phyloP scores from a whole-genome alignment of 2,113 vertebrate species.

The Mola mola region DNA sequence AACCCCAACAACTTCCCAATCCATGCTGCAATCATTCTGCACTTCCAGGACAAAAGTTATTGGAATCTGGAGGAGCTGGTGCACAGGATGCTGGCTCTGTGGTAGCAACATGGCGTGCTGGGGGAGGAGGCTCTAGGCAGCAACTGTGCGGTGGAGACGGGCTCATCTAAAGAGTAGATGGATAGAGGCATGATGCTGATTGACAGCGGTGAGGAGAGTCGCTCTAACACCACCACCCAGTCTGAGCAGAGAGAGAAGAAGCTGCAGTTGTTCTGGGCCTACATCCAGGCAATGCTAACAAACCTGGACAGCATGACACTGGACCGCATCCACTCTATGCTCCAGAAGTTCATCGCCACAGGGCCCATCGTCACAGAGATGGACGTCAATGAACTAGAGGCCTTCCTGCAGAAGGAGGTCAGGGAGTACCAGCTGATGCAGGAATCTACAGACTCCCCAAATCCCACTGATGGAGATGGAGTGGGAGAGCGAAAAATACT shows the following conservation, averaged over 20 bases:
- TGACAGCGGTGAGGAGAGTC: constrained; percentile 94
- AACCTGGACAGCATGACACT: constrained; percentile 96
- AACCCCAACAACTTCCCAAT: constrained; percentile 91
- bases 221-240: constrained; percentile 96
- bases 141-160: constrained; percentile 90
- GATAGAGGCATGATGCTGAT: constrained; percentile 90
- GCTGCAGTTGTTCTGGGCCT: constrained; percentile 98
- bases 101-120: constrained; percentile 97
- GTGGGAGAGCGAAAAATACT: not conserved
- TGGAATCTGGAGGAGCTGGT: constrained; percentile 89
- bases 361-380: constrained; percentile 94
- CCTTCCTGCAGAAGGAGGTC: constrained; percentile 95
- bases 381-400: constrained; percentile 92
- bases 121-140: constrained; percentile 87
- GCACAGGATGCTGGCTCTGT: constrained; percentile 91
- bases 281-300: constrained; percentile 99
- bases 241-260: constrained; percentile 98
- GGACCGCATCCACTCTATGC: constrained; percentile 98
- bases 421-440: constrained; percentile 90
- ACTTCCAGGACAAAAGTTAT: constrained; percentile 94
- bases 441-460: constrained; percentile 97
- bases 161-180: constrained; percentile 86
- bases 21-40: constrained; percentile 93
- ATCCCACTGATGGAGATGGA: constrained; percentile 61
- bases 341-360: constrained; percentile 95